Evolutionary conservation across 2,113 vertebrate genomes (phyloP), one percentile per base, ranked within the genome.

Genomic region (Barnardius zonarius): DNA sequence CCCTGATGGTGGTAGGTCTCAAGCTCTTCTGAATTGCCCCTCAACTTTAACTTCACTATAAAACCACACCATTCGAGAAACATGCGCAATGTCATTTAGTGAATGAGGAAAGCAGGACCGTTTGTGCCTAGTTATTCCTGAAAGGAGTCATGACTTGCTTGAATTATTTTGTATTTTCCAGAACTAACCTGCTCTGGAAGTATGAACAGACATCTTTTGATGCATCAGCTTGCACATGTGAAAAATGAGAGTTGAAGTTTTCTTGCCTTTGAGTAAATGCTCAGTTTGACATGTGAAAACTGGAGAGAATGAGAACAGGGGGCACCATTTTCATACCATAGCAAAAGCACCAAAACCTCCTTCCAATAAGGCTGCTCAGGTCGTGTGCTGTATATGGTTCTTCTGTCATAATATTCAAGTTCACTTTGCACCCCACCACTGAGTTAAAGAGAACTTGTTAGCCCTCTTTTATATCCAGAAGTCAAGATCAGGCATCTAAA

Each of bases 381-480:
- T 61, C 3, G 0, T 30, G 4, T 78, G 19, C 43, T 73, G 4
- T 2, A 0, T 61, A 8, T 57, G 16, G 5, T 46, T 92, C 8
- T 59, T 82, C 22, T 0, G 0, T 5, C 17, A 24, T 68, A 11
- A 11, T 70, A 75, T 46, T 70, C 30, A 54, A 31, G 8, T 15
- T 14, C 4, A 1, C 3, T 66, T 91, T 67, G 18, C 9, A 43
- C 19, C 11, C 10, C 13, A 43, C 7, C 19, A n/a, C 35, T 57
- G 31, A 84, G 25, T 31, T 59, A 54, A 89, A 54, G n/a, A 68
- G 23, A 64, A 49, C 3, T 43, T 64, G 14, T 35, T 54, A 59
- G 2, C 4, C 19, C 12, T 52, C 13, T 48, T 75, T 74, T 41
- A 20, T 27, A 4, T 37, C 72, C 17, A 72, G 7, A 89, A 35